These are phyloP conservation scores for Helleia helle DNA, from an alignment of 2,888 invertebrate genomes.

Conservation along the genomic window DNA sequence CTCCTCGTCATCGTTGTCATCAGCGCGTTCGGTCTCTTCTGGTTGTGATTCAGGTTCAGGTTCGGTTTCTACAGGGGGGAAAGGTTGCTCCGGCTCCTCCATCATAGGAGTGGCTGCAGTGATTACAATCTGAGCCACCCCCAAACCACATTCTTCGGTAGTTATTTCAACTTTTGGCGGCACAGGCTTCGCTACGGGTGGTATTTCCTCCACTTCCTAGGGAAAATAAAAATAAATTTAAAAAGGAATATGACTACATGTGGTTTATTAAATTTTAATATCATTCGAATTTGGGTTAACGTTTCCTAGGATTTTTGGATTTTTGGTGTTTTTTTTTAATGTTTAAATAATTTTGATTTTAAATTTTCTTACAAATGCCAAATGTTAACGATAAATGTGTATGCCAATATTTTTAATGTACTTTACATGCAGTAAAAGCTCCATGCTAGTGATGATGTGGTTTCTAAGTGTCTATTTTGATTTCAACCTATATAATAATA, in stretches of 20 bases:
- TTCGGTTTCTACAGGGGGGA: constrained; percentile 75
- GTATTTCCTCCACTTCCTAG: constrained; percentile 28
- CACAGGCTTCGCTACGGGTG: constrained; percentile 35
- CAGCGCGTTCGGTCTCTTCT: constrained; percentile 29
- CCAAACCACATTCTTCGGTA: constrained; percentile 77
- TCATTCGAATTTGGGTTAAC: not conserved
- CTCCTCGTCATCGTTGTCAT: constrained; percentile 58
- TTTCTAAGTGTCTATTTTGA: constrained; percentile 2
- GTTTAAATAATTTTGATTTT: too few relatives aligned
- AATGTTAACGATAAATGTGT: too few relatives aligned
- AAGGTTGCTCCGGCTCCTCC: constrained; percentile 87
- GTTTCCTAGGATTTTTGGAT: too few relatives aligned
- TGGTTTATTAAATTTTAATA: not conserved
- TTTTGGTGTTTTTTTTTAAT: too few relatives aligned
- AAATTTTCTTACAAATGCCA: too few relatives aligned
- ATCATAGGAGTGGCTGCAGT: constrained; percentile 95
- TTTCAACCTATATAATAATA: not conserved
- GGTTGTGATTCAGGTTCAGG: constrained; percentile 18
- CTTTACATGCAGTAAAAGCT: constrained; percentile 16
- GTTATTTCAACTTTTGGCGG: constrained; percentile 55
- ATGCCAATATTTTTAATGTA: too few relatives aligned
- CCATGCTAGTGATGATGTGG: constrained; percentile 17
- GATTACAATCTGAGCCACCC: constrained; percentile 92
- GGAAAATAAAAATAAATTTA: not conserved
- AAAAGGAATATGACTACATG: not conserved